phyloP scores from a whole-genome alignment of 2,113 vertebrate genomes.

The Castor canadensis region DNA sequence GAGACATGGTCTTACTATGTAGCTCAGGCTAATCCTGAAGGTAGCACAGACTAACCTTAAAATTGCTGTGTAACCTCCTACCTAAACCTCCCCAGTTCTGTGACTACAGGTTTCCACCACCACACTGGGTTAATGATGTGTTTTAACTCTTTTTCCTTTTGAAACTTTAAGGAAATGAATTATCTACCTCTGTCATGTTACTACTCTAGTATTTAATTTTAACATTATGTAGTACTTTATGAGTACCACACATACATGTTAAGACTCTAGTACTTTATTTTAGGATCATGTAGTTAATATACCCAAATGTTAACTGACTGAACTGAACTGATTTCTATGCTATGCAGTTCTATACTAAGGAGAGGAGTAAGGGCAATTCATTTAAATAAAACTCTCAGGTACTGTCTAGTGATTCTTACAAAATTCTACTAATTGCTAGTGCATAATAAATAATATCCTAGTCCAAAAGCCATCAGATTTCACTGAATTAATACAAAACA shows the following conservation, averaged over 20 bases:
- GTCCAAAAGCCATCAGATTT: neutral
- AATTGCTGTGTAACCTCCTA: neutral
- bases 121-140: neutral
- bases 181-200: neutral
- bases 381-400: neutral
- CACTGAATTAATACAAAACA: neutral
- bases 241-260: too few relatives aligned
- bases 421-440: neutral
- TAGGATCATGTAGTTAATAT: too few relatives aligned
- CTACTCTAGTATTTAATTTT: neutral
- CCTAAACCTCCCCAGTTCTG: neutral
- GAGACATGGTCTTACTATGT: neutral
- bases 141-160: conserved; percentile 18
- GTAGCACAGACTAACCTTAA: neutral
- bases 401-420: neutral
- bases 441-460: neutral
- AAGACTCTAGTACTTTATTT: neutral
- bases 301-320: neutral
- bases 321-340: neutral
- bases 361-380: neutral
- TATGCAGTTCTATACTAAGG: neutral
- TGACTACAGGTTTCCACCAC: too few relatives aligned
- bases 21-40: too few relatives aligned
- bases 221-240: neutral
- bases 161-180: neutral